These are phyloP conservation scores for Microctonus hyperodae DNA, from an alignment of 2,888 invertebrate species.

Conservation along the genomic window DNA sequence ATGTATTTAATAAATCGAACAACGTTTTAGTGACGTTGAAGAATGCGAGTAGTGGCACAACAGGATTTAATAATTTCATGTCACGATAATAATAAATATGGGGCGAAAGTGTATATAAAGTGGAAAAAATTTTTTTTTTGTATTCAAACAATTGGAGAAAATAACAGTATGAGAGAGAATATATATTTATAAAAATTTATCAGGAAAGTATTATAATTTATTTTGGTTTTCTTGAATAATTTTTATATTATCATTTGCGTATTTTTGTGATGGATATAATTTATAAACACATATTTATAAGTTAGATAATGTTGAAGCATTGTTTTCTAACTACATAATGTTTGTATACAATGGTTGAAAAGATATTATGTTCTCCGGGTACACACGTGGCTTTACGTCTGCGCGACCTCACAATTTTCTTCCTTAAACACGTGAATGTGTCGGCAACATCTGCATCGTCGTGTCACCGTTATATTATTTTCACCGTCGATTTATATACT, in stretches of 20 bases:
- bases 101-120: constrained; percentile 27
- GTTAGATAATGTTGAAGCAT: background rate
- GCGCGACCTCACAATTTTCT: constrained; percentile 47
- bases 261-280: background rate
- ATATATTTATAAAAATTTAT: no score
- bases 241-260: no score
- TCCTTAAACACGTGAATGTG: constrained; percentile 26
- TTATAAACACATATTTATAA: background rate
- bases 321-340: background rate
- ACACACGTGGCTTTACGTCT: constrained; percentile 57
- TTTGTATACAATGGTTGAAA: constrained; percentile 10
- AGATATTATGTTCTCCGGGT: constrained; percentile 56
- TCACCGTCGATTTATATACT: background rate
- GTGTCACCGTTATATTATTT: background rate
- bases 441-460: background rate
- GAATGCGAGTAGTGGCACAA: constrained; percentile 45
- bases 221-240: background rate
- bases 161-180: no score
- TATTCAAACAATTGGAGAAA: background rate
- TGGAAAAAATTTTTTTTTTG: background rate
- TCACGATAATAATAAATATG: constrained; percentile 28
- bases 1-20: background rate
- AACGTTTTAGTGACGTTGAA: constrained; percentile 24
- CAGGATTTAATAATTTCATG: constrained; percentile 30
- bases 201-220: no score